A percentile compares a stretch with the other conserved stretches of the same genome.
phyloP scores from a whole-genome alignment of 2,113 vertebrate species.

The Odobenus rosmarus region DNA sequence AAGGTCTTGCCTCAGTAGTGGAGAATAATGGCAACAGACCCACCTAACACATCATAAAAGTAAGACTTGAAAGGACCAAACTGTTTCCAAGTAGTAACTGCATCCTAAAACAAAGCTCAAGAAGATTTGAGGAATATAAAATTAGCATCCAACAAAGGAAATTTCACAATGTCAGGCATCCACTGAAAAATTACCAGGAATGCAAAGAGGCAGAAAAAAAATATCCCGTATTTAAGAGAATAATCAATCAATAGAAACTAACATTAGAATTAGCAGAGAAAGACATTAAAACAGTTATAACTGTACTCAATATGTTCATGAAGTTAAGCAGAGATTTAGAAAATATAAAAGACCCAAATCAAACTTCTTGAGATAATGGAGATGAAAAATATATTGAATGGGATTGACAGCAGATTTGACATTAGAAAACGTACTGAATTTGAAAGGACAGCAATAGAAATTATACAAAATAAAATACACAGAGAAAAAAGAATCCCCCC shows the following conservation, averaged over 20 bases:
- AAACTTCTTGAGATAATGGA: background rate
- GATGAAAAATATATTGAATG: background rate
- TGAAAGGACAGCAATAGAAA: background rate
- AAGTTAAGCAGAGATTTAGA: background rate
- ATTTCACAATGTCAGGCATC: background rate
- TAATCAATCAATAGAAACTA: background rate
- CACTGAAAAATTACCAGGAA: background rate
- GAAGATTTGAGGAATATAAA: background rate
- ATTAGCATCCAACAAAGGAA: background rate
- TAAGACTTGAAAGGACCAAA: background rate
- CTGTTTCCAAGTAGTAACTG: background rate
- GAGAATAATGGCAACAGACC: background rate
- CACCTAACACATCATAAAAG: background rate
- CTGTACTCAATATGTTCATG: background rate
- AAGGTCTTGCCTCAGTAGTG: background rate
- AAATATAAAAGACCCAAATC: conserved; percentile 27
- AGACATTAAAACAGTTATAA: background rate
- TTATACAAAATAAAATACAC: background rate
- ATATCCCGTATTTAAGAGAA: background rate
- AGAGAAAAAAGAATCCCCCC: background rate
- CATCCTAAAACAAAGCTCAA: conserved; percentile 25
- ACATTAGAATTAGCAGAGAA: background rate
- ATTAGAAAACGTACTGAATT: background rate
- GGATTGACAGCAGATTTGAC: background rate
- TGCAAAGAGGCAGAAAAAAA: background rate